Evolutionary conservation across 2,888 invertebrate genomes (phyloP), one percentile per base, ranked within the genome.

Genomic region (Epirrita christyi): DNA sequence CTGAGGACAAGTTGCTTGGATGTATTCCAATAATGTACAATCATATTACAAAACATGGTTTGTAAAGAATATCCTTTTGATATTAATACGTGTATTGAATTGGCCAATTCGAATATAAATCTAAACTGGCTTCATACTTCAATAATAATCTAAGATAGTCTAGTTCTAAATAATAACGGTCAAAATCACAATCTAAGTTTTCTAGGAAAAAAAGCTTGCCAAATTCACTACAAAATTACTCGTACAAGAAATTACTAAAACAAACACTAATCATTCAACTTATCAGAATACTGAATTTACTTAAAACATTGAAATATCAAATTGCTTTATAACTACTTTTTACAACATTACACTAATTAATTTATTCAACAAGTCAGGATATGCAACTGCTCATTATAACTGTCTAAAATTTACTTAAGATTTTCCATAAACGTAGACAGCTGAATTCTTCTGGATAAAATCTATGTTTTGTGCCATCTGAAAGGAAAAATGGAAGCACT

Each of bases 301-400:
- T 80, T 77, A 67, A 70, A 83, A 83, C 82, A 83, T 80, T 75
- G 76, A 83, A 80, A 80, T 82, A 85, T 83, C 80, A 80, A 81
- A 81, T 81, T 77, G 75, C 73, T 81, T 80, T 80, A 78, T n/a
- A 82, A 84, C 84, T 83, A 78, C 73, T 72, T 72, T 76, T 82
- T 82, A 88, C 76, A 86, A 88, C 88, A 70, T 21, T 88, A 91
- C 88, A 88, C 79, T 81, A 86, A 71, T 72, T 63, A 75, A 76
- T 67, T 67, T 68, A 66, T 55, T 68, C 69, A 75, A 65, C 63
- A 75, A 79, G 80, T 88, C 86, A 87, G 86, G 83, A 88, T 84
- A 83, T 78, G 74, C 78, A 87, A 79, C 81, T 85, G 88, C 87
- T 91, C 90, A 89, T 88, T 88, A 87, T 84, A 85, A 81, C 78